phyloP scores from a whole-genome alignment of 2,888 invertebrate species.

The Empis livida region DNA sequence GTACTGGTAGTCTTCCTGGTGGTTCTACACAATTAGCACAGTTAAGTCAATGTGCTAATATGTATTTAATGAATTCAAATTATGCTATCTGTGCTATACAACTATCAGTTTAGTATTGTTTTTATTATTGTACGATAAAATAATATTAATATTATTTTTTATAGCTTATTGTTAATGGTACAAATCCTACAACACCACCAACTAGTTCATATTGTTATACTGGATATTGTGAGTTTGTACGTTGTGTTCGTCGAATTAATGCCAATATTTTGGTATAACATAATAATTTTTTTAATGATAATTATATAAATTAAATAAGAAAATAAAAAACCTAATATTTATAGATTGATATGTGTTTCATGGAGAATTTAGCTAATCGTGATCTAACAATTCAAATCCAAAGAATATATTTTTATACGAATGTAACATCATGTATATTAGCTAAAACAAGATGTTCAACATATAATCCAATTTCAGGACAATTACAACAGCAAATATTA shows the following conservation, averaged over 20 bases:
- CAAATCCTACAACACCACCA: constrained; percentile 12
- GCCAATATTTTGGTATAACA: constrained; percentile 41
- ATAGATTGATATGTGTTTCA: constrained; percentile 20
- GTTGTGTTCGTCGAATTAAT: constrained; percentile 44
- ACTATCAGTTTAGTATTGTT: not conserved
- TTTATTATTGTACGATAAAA: not conserved
- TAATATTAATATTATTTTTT: not conserved
- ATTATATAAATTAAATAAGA: not conserved
- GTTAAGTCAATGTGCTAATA: constrained; percentile 41
- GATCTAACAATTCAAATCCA: constrained; percentile 14
- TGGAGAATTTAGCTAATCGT: constrained; percentile 14
- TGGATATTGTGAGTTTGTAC: constrained; percentile 48
- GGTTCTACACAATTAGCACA: constrained; percentile 42
- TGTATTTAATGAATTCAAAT: constrained; percentile 41
- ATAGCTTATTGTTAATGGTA: constrained; percentile 14
- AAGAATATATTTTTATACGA: constrained; percentile 38
- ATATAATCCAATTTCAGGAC: constrained; percentile 53
- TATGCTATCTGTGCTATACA: constrained; percentile 39
- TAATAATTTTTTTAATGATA: not conserved
- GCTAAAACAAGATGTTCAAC: constrained; percentile 48
- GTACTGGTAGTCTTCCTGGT: constrained; percentile 38
- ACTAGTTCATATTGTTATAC: constrained; percentile 35
- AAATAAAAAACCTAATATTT: not conserved
- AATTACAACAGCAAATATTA: constrained; percentile 41
- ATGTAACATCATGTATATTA: constrained; percentile 52